Conservation (phyloP, 2,113 vertebrate species). For the Etheostoma spectabile region DNA sequence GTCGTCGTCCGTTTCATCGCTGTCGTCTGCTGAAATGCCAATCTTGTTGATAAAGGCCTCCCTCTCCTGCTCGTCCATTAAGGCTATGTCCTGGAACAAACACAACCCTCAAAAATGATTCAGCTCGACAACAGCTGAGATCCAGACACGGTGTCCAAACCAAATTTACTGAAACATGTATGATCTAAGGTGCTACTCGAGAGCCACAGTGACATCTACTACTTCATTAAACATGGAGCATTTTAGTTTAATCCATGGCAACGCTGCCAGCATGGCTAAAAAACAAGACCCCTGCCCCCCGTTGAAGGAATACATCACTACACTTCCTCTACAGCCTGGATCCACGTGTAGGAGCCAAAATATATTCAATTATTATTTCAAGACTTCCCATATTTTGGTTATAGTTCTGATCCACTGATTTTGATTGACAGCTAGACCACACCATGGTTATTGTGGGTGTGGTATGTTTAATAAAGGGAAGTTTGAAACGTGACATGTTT, state of each 20-base stretch:
- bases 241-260: background rate
- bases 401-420: too few relatives aligned
- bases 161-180: background rate
- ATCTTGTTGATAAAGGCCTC: conserved; percentile 97
- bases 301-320: background rate
- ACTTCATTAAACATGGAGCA: background rate
- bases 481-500: too few relatives aligned
- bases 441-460: too few relatives aligned
- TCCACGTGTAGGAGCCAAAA: too few relatives aligned
- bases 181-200: background rate
- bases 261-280: too few relatives aligned
- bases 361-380: too few relatives aligned
- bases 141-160: background rate
- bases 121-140: background rate
- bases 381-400: too few relatives aligned
- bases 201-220: background rate
- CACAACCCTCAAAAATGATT: background rate
- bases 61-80: conserved; percentile 97
- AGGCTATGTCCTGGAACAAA: conserved; percentile 91
- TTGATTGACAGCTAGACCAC: too few relatives aligned
- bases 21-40: conserved; percentile 94
- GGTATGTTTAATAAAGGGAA: too few relatives aligned
- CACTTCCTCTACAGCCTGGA: background rate
- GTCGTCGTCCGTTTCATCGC: conserved; percentile 91
- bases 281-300: too few relatives aligned